Base-by-base conservation (phyloP, 2,888 invertebrate species). In the Oligia fasciuncula region DNA sequence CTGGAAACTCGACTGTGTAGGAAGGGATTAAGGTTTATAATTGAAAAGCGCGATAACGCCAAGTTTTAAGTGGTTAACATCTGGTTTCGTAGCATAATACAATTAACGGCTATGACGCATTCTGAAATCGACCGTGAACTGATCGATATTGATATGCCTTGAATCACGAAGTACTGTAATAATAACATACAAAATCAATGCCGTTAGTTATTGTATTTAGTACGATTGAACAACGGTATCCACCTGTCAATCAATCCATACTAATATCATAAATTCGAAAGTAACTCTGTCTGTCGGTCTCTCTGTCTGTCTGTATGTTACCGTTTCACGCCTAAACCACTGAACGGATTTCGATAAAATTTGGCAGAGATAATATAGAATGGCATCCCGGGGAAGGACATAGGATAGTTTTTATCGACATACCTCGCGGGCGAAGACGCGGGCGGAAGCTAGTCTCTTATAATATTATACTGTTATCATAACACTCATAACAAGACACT, bases 61-160 rank as follows among this genome's bases (percentile, higher is more conserved):
- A 46, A n/a, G 67, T 62, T 68, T 65, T 51, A 54, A 67, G 11
- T 51, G 51, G 79, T 66, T 73, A 51, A 62, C 51, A 35, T 68
- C 35, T 51, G 40, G 51, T 63, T 63, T 35, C 5, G n/a, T 51
- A 51, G 14, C 51, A 2, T 51, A 67, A 68, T 68, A 54, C 51
- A 79, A 73, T 79, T 62, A 68, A 54, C 35, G 46, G 23, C 23
- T 62, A 23, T 35, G 60, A 74, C 80, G 51, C 51, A 79, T 79
- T 46, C 43, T 74, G 43, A 62, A 74, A 54, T 51, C 51, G n/a
- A 54, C 35, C 43, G n/a, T 54, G n/a, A 46, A n/a, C 60, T n/a
- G 17, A 46, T 67, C 6, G 60, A 67, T 23, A 73, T 11, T 19
- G 4, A 4, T 40, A 35, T 35, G 19, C n/a, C 4, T 66, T n/a